Evolutionary conservation across 1,140 invertebrate species (phyloP).

Genomic region (Armadillidium nasatum): DNA sequence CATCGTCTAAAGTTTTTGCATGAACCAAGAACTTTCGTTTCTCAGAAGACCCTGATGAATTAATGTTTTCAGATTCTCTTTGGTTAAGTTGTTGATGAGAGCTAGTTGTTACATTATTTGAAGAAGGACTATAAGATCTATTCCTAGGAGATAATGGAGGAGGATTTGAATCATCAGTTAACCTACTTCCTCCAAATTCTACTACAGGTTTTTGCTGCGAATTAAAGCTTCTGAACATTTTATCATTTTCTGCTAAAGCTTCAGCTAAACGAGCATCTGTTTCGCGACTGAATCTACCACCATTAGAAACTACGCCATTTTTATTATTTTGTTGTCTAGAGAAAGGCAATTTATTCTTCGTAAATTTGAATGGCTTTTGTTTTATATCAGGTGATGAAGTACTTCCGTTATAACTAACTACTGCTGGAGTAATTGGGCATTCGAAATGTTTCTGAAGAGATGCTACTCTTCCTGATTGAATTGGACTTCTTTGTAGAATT

Average conservation of each 20-base stretch:
- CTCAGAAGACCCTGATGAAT: too few species aligned
- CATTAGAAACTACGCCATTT: constrained; percentile 38
- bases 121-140: too few species aligned
- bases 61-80: too few species aligned
- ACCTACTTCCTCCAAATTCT: too few species aligned
- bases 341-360: constrained; percentile 34
- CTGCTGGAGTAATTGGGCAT: too few species aligned
- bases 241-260: constrained; percentile 43
- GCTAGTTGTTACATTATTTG: too few species aligned
- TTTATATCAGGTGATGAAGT: constrained; percentile 31
- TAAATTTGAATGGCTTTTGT: constrained; percentile 29
- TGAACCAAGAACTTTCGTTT: too few species aligned
- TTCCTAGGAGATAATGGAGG: too few species aligned
- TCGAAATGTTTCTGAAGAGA: constrained; percentile 42
- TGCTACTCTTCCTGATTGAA: constrained; percentile 35
- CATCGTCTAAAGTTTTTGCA: too few species aligned
- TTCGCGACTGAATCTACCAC: constrained; percentile 32
- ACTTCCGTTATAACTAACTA: constrained; percentile 25
- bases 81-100: too few species aligned
- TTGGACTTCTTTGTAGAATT: constrained; percentile 29
- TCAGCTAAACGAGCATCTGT: constrained; percentile 38
- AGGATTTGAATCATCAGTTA: too few species aligned
- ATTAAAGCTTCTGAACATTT: constrained; percentile 43
- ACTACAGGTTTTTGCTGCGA: constrained; percentile 22
- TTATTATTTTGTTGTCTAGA: constrained; percentile 36